A percentile compares a stretch with the other conserved stretches of the same genome.
Conservation (phyloP, 2,797 vertebrate genomes). For the Amblyraja radiata region DNA sequence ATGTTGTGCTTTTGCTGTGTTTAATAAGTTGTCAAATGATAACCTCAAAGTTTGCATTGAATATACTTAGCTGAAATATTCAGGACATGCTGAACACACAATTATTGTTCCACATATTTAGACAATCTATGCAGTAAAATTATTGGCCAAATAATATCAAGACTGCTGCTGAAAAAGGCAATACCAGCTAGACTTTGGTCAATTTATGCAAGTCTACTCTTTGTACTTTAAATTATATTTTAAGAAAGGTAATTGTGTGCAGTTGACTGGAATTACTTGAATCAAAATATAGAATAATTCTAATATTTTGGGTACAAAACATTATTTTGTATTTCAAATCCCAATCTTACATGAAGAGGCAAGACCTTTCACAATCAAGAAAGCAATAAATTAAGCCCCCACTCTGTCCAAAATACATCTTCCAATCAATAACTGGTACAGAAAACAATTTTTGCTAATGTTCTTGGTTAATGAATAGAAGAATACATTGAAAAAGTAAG, state of each 20-base stretch:
- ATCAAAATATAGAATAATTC: neutral
- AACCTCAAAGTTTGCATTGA: neutral
- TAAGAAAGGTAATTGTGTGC: neutral
- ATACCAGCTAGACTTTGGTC: neutral
- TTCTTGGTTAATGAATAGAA: too few species aligned
- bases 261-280: neutral
- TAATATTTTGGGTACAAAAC: neutral
- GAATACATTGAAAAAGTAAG: too few species aligned
- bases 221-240: neutral
- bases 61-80: neutral
- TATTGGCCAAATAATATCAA: neutral
- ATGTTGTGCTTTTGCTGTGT: neutral
- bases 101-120: neutral
- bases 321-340: neutral
- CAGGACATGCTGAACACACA: neutral
- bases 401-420: neutral
- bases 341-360: too few species aligned
- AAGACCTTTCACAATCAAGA: too few species aligned
- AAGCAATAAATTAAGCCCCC: neutral
- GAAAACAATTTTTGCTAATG: neutral
- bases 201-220: neutral
- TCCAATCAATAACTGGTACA: neutral
- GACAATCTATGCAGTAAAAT: neutral
- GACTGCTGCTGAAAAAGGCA: neutral
- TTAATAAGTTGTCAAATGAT: neutral